Conservation (phyloP, 2,113 vertebrate species). For the Tenebrosternarchus preto region DNA sequence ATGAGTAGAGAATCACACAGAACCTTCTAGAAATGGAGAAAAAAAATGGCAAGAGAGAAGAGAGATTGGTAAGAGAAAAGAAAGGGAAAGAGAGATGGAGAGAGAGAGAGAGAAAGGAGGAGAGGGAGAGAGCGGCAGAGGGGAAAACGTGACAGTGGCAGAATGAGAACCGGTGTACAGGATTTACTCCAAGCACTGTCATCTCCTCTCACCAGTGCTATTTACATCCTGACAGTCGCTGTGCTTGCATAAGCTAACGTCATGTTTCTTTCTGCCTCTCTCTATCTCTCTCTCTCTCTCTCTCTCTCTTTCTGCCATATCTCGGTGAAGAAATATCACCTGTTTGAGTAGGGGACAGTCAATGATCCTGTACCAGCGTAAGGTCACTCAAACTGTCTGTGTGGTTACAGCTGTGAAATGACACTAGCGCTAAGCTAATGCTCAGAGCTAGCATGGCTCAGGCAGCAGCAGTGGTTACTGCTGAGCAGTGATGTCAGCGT, state of each 20-base stretch:
- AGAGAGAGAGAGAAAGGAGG: neutral
- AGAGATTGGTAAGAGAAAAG: too few relatives aligned
- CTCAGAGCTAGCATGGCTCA: neutral
- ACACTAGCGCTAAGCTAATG: constrained; percentile 3
- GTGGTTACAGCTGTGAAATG: constrained; percentile 16
- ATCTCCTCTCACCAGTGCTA: neutral
- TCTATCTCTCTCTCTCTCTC: neutral
- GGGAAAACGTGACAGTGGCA: neutral
- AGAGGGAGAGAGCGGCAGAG: neutral
- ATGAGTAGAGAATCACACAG: too few relatives aligned
- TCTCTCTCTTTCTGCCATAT: neutral
- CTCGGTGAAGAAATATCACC: constrained; percentile 9
- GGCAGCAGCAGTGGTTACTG: constrained; percentile 1
- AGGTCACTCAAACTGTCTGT: constrained; percentile 30
- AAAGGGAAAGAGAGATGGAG: neutral
- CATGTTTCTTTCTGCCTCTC: neutral
- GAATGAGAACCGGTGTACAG: neutral
- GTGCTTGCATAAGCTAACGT: neutral
- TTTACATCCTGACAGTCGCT: neutral
- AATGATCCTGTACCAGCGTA: constrained; percentile 15
- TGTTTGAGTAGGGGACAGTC: constrained; percentile 2
- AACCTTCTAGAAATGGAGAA: too few relatives aligned
- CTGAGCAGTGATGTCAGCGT: neutral
- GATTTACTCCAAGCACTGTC: neutral
- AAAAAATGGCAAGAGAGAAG: too few relatives aligned